Percentiles rank a stretch among this genome's conserved stretches.
Conservation (phyloP, 1,140 invertebrate genomes). For the Palaemon carinicauda region DNA sequence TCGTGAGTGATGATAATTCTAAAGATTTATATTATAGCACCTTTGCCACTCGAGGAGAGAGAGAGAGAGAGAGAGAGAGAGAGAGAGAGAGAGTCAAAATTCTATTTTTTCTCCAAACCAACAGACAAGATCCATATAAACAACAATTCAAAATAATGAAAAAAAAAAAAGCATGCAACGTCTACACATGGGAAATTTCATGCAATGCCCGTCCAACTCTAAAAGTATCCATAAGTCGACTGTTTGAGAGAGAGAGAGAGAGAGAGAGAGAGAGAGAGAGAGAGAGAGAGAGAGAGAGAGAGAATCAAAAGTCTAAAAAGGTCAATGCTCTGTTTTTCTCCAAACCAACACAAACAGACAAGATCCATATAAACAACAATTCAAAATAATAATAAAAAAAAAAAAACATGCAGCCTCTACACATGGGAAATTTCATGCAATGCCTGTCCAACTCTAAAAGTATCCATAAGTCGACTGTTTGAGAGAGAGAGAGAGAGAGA, state of each 20-base stretch:
- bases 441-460: too few species aligned
- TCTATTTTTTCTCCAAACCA: background rate
- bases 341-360: background rate
- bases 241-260: conserved; percentile 4
- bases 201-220: too few species aligned
- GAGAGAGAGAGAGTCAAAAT: too few species aligned
- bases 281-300: conserved; percentile 16
- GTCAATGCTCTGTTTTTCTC: background rate
- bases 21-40: background rate
- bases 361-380: too few species aligned
- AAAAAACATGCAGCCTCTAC: too few species aligned
- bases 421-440: background rate
- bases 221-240: background rate
- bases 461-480: too few species aligned
- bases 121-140: background rate
- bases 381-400: background rate
- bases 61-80: conserved; percentile 19
- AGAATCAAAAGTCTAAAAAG: too few species aligned
- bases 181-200: background rate
- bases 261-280: conserved; percentile 19
- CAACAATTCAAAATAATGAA: too few species aligned
- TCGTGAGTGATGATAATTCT: background rate
- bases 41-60: background rate
- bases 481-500: too few species aligned
- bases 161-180: background rate